These are phyloP conservation scores for Tenthredo livida DNA, from an alignment of 2,888 invertebrate species.

Conservation along the genomic window DNA sequence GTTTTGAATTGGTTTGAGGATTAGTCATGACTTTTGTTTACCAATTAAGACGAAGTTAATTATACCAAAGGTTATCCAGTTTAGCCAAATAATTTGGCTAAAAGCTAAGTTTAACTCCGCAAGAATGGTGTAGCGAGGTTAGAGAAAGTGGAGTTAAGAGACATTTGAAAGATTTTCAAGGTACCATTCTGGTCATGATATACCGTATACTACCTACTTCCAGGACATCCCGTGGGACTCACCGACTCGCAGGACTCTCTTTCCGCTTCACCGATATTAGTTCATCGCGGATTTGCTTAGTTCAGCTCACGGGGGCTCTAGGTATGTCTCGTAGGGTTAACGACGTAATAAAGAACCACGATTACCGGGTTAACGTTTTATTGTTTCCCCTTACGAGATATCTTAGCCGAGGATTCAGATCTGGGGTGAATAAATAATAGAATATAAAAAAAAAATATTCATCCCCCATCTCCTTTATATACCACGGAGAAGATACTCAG, in stretches of 20 bases:
- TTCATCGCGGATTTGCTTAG: conserved; percentile 49
- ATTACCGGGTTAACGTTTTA: conserved; percentile 43
- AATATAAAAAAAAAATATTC: conserved; percentile 30
- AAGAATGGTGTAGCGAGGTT: conserved; percentile 4
- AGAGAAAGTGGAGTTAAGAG: not conserved
- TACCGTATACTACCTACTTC: conserved; percentile 5
- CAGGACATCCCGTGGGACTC: conserved; percentile 33
- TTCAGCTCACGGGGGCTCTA: conserved; percentile 23
- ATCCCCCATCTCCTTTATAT: not conserved
- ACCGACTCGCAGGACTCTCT: conserved; percentile 20
- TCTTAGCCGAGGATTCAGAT: not conserved
- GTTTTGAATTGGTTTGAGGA: conserved; percentile 9
- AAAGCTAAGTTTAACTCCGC: conserved; percentile 4
- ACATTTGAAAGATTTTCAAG: conserved; percentile 35
- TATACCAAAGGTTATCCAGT: conserved; percentile 31
- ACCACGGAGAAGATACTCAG: not conserved
- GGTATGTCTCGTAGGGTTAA: conserved; percentile 44
- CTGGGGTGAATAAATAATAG: conserved; percentile 20
- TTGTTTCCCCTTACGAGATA: conserved; percentile 13
- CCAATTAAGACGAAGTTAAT: conserved; percentile 45
- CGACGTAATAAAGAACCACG: conserved; percentile 49
- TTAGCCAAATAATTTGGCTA: conserved; percentile 32
- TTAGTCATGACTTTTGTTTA: conserved; percentile 46
- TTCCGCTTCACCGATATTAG: conserved; percentile 47
- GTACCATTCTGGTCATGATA: conserved; percentile 29